These are phyloP conservation scores for Triplophysa bombifrons DNA, from an alignment of 2,797 vertebrate genomes.

Conservation along the genomic window DNA sequence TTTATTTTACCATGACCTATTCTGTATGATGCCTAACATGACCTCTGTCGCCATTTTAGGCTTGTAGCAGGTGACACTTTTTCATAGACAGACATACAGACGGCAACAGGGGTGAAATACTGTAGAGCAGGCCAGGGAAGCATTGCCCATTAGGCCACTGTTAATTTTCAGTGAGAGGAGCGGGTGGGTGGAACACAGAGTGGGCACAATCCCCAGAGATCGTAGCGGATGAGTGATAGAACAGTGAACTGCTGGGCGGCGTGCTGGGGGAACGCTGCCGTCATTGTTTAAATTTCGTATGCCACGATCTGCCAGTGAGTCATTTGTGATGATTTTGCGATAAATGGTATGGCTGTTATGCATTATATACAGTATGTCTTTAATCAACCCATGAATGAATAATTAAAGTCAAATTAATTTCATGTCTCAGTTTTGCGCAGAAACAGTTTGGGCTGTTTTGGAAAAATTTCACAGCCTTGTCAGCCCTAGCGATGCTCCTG, in stretches of 20 bases:
- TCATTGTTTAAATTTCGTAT: not conserved
- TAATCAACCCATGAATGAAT: too few relatives aligned
- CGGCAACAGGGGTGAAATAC: not conserved
- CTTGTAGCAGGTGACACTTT: not conserved
- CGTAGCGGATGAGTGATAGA: not conserved
- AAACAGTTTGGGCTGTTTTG: not conserved
- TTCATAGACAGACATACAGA: not conserved
- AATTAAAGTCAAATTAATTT: too few relatives aligned
- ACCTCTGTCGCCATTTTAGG: not conserved
- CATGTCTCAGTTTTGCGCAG: too few relatives aligned
- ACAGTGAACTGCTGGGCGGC: not conserved
- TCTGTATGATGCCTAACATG: not conserved
- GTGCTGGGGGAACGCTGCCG: not conserved
- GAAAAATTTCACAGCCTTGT: not conserved
- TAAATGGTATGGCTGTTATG: not conserved
- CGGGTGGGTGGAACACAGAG: not conserved
- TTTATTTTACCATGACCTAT: not conserved
- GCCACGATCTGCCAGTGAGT: not conserved
- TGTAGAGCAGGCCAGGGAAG: not conserved
- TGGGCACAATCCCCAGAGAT: not conserved
- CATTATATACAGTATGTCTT: too few relatives aligned
- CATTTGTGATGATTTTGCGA: not conserved
- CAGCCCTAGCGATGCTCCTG: not conserved
- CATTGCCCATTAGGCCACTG: not conserved
- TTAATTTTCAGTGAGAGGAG: not conserved